Conservation (phyloP, 2,113 vertebrate genomes). For the Ictalurus punctatus region DNA sequence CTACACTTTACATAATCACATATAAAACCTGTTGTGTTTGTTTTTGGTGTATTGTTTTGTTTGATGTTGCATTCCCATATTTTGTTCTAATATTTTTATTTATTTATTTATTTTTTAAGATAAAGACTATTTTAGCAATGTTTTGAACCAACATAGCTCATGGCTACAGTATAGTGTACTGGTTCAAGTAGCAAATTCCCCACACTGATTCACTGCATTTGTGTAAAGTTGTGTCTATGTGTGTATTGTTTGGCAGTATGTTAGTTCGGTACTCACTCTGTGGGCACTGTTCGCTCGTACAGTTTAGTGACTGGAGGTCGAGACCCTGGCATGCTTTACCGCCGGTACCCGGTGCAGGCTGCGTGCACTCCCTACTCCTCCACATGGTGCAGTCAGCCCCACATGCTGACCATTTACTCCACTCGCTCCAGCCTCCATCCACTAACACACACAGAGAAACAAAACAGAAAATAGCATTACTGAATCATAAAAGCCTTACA, state of each 20-base stretch:
- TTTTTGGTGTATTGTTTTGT: too few species aligned
- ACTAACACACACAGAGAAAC: constrained; percentile 71
- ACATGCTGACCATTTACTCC: constrained; percentile 96
- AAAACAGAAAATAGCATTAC: constrained; percentile 24
- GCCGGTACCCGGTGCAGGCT: constrained; percentile 89
- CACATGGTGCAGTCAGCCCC: constrained; percentile 91
- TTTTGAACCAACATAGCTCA: not conserved
- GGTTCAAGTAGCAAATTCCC: not conserved
- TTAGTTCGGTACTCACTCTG: constrained; percentile 81
- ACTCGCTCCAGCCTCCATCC: constrained; percentile 91
- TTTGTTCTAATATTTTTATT: too few species aligned
- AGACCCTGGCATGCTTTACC: constrained; percentile 89
- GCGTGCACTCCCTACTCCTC: constrained; percentile 92
- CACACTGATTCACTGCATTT: not conserved
- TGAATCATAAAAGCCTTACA: constrained; percentile 5
- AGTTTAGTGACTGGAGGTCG: constrained; percentile 92
- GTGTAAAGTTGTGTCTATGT: not conserved
- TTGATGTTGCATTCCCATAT: too few species aligned
- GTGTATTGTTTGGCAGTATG: not conserved
- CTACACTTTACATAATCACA: too few species aligned
- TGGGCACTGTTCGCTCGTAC: constrained; percentile 91
- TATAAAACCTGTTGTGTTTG: too few species aligned
- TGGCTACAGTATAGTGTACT: not conserved
- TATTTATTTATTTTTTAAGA: too few species aligned
- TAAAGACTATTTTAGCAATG: too few species aligned